Evolutionary conservation across 2,888 invertebrate species (phyloP).

Genomic region (Mongoloraphidia duomilia): DNA sequence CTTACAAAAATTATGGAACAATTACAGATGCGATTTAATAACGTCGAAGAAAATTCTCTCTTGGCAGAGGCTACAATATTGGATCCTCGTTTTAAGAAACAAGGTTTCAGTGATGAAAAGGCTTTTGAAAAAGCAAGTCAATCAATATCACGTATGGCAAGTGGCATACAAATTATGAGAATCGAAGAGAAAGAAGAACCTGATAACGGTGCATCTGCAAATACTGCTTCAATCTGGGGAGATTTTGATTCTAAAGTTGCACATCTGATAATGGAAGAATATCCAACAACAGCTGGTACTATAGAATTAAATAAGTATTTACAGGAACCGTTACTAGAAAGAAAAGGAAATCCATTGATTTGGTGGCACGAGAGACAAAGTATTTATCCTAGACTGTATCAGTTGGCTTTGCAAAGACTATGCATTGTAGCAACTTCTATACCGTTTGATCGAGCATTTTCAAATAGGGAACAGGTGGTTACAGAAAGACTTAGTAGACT

Average conservation of each 20-base stretch:
- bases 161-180: no score
- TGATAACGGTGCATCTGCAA: no score
- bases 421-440: conserved; percentile 14
- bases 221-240: conserved; percentile 8
- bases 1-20: no score
- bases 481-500: conserved; percentile 13
- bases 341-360: conserved; percentile 12
- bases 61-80: no score
- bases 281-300: conserved; percentile 11
- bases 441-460: conserved; percentile 15
- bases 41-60: no score
- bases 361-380: conserved; percentile 13
- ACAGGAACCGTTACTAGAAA: conserved; percentile 9
- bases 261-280: conserved; percentile 4
- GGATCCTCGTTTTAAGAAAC: no score
- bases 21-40: no score
- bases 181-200: no score
- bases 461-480: conserved; percentile 12
- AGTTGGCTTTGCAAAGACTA: conserved; percentile 12
- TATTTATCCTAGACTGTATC: conserved; percentile 11
- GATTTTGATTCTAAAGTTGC: conserved; percentile 10
- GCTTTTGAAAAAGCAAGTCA: no score
- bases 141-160: no score
- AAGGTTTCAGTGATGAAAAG: no score
- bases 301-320: conserved; percentile 13